Evolutionary conservation across 2,888 invertebrate species (phyloP), one percentile per base, ranked within the genome.

Genomic region (Erynnis tages): DNA sequence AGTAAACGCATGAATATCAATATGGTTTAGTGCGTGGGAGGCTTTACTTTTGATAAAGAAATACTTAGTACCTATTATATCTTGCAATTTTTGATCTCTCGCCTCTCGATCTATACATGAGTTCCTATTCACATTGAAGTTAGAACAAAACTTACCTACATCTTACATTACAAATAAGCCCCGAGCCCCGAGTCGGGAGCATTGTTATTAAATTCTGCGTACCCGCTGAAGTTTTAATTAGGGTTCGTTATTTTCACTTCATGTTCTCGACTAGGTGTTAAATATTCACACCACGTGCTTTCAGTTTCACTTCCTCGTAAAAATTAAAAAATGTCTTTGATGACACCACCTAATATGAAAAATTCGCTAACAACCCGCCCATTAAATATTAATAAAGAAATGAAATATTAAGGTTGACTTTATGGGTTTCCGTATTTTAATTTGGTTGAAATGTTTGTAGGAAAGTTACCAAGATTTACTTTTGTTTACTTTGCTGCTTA

Each of bases 201-300:
- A 37, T 52, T 34, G 56, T 69, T 67, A 73, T 75, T 72, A 68
- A 70, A 72, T 76, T 71, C 63, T 47, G 60, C 43, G 63, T 64
- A 53, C 55, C 56, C 54, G 61, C 56, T 60, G 54, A 73, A 73
- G 66, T 76, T 77, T 76, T 75, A 74, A 76, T 74, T 69, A 70
- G 59, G 60, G 49, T 5, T 52, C 66, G 56, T 65, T 68, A 68
- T 69, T 64, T 66, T 65, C 65, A 57, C 54, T 61, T 55, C 54
- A 52, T 30, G 49, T 40, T 54, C 34, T 23, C 50, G 40, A 53
- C 10, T 27, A 53, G 37, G 48, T 60, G 54, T 66, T 67, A 63
- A 69, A 66, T 67, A 70, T 71, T 73, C 68, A 64, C 50, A 46
- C 41, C 38, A 52, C 59, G 62, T 60, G 29, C 54, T 19, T 53